Base-by-base conservation (phyloP, 2,113 vertebrate species). In the Phylloscopus trochiloides region DNA sequence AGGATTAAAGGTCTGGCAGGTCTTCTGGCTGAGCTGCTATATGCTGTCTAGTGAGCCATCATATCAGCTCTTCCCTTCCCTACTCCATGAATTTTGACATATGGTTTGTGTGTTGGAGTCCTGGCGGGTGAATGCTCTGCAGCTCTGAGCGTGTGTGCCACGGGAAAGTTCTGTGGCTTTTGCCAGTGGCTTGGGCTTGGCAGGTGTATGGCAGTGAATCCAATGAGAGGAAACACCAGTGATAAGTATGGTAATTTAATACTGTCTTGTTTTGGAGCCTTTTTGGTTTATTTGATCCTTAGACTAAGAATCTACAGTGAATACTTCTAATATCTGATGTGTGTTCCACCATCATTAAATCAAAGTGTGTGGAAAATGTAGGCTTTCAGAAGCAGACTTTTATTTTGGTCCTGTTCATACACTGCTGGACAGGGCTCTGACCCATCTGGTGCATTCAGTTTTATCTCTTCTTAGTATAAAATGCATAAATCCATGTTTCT, bases 81-180 rank as follows among this genome's bases (percentile, higher is more conserved):
- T 72, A 3, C 76, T 77, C 76, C 52, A 34, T 87, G 83, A 78
- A 38, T 93, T 86, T 21, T 7, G 5, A 72, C 91, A 92, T 94
- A 86, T 52, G 94, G 45, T 97, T 86, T 91, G 83, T 85, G 61
- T 74, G 70, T n/a, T 81, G 66, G 80, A 91, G 84, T 32, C 70
- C 84, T 91, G 70, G 31, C 0, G 1, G 73, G 54, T 70, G 63
- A 77, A 34, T 31, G 59, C 70, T 67, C 29, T 59, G 48, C 65
- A 80, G 65, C 65, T 78, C 74, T 36, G 25, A 75, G 55, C 58
- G 5, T 18, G 70, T 66, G 73, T 85, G 79, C 51, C 72, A 51
- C 1, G 0, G 65, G 32, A 18, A 83, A 62, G 72, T 50, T 50
- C 52, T 36, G 19, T 67, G 54, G 31, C 79, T 62, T 73, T 25